These are phyloP conservation scores for Salvelinus sp. DNA, from an alignment of 2,113 vertebrate species.

Conservation along the genomic window DNA sequence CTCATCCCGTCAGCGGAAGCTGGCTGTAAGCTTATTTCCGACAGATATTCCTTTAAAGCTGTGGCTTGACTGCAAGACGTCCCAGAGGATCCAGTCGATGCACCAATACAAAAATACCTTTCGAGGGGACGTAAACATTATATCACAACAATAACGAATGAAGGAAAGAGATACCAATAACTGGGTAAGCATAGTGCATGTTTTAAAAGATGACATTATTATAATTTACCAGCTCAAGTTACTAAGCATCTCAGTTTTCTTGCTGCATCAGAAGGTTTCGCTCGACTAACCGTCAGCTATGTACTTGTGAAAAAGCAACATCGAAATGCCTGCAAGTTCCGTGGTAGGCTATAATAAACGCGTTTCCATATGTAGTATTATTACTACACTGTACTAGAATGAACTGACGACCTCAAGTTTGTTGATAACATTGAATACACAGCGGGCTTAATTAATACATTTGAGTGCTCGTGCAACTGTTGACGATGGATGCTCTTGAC, in stretches of 20 bases:
- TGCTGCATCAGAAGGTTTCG: neutral
- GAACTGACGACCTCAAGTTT: too few species aligned
- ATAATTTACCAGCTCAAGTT: conserved; percentile 2
- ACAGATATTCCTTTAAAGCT: conserved; percentile 58
- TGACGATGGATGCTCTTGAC: neutral
- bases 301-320: neutral
- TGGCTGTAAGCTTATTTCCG: conserved; percentile 46
- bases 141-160: conserved; percentile 1
- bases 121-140: conserved; percentile 13
- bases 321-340: too few species aligned
- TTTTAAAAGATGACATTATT: conserved; percentile 9
- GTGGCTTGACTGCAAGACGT: conserved; percentile 44
- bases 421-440: too few species aligned
- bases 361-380: too few species aligned
- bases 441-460: too few species aligned
- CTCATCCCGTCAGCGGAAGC: conserved; percentile 54
- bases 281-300: conserved; percentile 1
- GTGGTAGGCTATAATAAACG: too few species aligned
- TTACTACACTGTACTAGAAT: too few species aligned
- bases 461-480: neutral
- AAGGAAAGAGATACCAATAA: neutral
- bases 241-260: conserved; percentile 27
- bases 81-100: conserved; percentile 31
- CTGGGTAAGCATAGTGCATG: conserved; percentile 30
- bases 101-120: conserved; percentile 20